Percentiles rank a stretch among this genome's conserved stretches.
Evolutionary conservation across 1,140 invertebrate species (phyloP).

Genomic region (Frieseomelitta varia): DNA sequence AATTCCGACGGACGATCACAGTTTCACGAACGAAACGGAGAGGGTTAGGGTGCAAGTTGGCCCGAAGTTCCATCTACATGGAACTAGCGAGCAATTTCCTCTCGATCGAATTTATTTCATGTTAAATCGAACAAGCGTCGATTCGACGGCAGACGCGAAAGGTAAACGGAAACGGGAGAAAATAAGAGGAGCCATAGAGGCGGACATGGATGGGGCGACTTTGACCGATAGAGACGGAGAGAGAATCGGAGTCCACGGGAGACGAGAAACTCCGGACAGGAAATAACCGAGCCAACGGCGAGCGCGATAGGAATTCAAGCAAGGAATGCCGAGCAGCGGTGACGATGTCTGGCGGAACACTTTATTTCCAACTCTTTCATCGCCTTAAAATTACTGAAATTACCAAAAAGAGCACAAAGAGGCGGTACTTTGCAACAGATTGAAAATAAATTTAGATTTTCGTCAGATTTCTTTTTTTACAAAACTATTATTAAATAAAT

Average conservation of each 20-base stretch:
- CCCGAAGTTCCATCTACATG: constrained; percentile 10
- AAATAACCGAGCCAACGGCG: constrained; percentile 12
- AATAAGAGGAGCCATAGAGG: constrained; percentile 16
- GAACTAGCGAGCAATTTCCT: constrained; percentile 56
- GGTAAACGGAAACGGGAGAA: constrained; percentile 18
- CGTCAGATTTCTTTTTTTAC: too few relatives aligned
- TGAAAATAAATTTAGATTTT: too few relatives aligned
- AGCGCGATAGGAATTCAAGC: constrained; percentile 4
- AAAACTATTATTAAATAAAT: too few relatives aligned
- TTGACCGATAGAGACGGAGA: constrained; percentile 46
- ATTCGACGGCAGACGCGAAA: constrained; percentile 11
- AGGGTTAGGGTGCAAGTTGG: constrained; percentile 14
- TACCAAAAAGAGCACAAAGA: background rate
- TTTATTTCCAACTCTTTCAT: background rate
- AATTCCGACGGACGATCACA: background rate
- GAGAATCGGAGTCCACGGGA: constrained; percentile 50
- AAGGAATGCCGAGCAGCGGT: background rate
- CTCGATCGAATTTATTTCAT: constrained; percentile 57
- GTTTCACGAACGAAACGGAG: background rate
- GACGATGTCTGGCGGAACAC: background rate
- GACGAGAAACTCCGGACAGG: constrained; percentile 40
- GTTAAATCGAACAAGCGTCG: constrained; percentile 60
- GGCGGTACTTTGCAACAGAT: too few relatives aligned
- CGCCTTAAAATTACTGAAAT: background rate
- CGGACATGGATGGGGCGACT: constrained; percentile 30